Conservation (phyloP, 1,140 invertebrate genomes). For the Vollenhovia emeryi region DNA sequence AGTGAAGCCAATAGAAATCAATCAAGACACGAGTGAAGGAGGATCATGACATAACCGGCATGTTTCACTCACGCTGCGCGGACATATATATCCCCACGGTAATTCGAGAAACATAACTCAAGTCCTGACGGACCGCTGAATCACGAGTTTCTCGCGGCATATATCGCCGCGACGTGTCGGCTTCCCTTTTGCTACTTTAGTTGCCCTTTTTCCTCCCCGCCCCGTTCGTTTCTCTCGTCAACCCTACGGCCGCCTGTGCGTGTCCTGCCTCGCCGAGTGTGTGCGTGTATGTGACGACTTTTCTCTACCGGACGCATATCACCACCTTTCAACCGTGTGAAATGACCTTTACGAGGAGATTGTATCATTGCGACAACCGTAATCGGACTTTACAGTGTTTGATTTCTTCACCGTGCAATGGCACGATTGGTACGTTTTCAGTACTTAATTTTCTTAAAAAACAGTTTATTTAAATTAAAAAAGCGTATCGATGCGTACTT, state of each 20-base stretch:
- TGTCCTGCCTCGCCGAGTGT: constrained; percentile 33
- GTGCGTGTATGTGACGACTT: constrained; percentile 66
- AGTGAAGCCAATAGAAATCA: background rate
- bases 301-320: constrained; percentile 39
- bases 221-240: background rate
- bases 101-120: constrained; percentile 73
- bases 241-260: background rate
- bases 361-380: constrained; percentile 3
- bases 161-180: constrained; percentile 65
- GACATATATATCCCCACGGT: constrained; percentile 61
- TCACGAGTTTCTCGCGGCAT: constrained; percentile 67
- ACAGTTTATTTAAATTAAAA: background rate
- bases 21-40: constrained; percentile 3
- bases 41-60: constrained; percentile 56
- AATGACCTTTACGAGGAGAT: constrained; percentile 34
- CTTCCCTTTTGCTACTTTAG: constrained; percentile 71
- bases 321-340: constrained; percentile 21
- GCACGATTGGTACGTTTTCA: background rate
- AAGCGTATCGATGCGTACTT: background rate
- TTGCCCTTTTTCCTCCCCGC: constrained; percentile 49
- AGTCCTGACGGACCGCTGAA: constrained; percentile 60
- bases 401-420: background rate
- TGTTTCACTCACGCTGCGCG: constrained; percentile 55
- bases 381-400: background rate
- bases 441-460: background rate